phyloP scores from a whole-genome alignment of 2,797 vertebrate genomes.

The Gymnopithys bicolor region DNA sequence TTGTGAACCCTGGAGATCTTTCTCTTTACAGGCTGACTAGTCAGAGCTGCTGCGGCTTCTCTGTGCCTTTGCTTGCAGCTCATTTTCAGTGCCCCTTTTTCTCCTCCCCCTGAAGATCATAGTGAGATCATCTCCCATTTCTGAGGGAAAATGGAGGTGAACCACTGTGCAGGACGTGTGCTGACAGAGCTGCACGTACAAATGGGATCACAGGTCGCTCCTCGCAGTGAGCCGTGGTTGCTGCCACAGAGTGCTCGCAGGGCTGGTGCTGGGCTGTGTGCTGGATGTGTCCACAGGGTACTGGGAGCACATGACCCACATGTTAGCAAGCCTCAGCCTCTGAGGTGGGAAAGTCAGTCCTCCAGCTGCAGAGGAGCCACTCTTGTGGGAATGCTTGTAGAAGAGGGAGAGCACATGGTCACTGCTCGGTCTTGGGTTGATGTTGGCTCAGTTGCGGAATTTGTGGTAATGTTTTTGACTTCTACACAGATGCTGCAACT shows the following conservation, averaged over 20 bases:
- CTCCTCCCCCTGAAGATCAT: background rate
- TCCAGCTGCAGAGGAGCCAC: background rate
- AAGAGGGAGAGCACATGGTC: background rate
- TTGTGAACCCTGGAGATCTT: background rate
- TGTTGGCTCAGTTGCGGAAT: background rate
- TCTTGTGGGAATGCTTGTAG: background rate
- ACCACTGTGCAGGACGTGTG: fast-evolving
- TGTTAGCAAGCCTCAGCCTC: background rate
- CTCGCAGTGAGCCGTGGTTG: fast-evolving
- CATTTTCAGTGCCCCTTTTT: background rate
- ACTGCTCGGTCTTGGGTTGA: background rate
- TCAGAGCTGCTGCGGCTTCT: background rate
- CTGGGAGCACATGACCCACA: fast-evolving
- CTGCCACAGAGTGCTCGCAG: background rate
- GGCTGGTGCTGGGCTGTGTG: background rate
- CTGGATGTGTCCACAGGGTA: fast-evolving
- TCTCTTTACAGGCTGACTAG: background rate
- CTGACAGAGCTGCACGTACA: background rate
- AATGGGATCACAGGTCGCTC: fast-evolving
- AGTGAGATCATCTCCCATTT: background rate
- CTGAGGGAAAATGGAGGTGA: background rate
- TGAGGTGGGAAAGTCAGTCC: background rate
- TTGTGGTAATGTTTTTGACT: background rate
- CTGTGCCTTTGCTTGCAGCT: background rate
- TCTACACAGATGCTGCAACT: background rate